Conservation (phyloP, 2,797 vertebrate genomes). For the Lemur catta region DNA sequence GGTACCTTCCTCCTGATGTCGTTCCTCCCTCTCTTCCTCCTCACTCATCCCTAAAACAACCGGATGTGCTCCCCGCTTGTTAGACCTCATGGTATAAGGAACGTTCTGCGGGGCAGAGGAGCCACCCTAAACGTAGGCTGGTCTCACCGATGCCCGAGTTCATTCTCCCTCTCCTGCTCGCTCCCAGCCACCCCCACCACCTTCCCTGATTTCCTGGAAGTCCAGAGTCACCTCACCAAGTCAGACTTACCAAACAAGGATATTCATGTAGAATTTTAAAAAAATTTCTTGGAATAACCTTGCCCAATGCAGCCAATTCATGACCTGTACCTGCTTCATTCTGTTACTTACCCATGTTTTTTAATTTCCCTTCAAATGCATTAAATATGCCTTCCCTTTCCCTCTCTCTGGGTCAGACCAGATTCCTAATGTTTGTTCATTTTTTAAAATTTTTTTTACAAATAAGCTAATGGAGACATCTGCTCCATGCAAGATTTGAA, state of each 20-base stretch:
- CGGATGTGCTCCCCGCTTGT: accelerated
- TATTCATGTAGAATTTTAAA: background rate
- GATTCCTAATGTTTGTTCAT: background rate
- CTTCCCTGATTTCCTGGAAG: background rate
- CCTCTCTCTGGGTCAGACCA: background rate
- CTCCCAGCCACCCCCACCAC: background rate
- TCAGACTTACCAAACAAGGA: background rate
- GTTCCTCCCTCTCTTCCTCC: background rate
- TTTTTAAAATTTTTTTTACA: background rate
- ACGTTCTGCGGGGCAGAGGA: background rate
- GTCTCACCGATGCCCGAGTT: background rate
- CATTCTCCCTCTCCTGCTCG: background rate
- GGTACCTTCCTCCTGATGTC: background rate
- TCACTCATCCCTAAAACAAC: background rate
- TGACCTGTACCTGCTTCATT: background rate
- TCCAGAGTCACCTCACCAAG: background rate
- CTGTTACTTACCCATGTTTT: background rate
- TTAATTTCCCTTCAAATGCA: background rate
- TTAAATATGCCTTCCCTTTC: background rate
- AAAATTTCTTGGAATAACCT: background rate
- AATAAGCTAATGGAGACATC: background rate
- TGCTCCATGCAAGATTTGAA: background rate
- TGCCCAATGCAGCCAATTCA: background rate
- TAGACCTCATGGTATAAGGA: background rate
- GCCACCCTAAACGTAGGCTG: background rate